Base-by-base conservation (phyloP, 2,888 invertebrate species). In the Mythimna albipuncta region DNA sequence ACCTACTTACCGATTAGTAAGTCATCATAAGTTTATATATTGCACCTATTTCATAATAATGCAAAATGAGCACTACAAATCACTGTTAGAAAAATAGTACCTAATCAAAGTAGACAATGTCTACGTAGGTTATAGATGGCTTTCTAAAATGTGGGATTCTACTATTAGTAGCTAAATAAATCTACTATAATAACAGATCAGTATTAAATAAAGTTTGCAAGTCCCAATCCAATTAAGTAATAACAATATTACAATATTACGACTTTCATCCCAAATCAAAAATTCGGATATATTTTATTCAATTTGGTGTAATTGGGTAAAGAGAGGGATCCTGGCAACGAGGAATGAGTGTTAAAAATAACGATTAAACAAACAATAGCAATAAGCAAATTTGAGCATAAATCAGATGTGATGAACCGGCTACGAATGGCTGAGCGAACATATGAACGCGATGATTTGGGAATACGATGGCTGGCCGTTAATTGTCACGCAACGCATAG, bases 221-320 rank as follows among this genome's bases (percentile, higher is more conserved):
- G 79, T 83, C 67, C 54, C 71, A 85, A 83, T 75, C 67, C 84
- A 77, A 87, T 87, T 85, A 21, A 32, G 6, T 11, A 57, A 72
- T 85, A 79, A 77, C 82, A 86, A 83, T 82, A 84, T 83, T 65
- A 77, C 82, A 86, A 83, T 82, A 84, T 83, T 65, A 76, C 69
- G 6, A 19, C 6, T 83, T 84, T 82, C 38, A 72, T 72, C 68
- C 47, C 66, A 72, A 75, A 72, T 79, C 70, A 78, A 75, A 79
- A 75, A 74, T 71, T 59, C 26, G 9, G 7, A n/a, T n/a, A 44
- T 52, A 2, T 44, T 52, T 38, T 52, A 52, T 2, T 26, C 2
- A 57, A 61, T 55, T 61, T 50, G 1, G 19, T 11, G 44, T 52
- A 38, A 76, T 67, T n/a, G 35, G 35, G 2, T 2, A 9, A 58